Evolutionary conservation across 1,140 invertebrate species (phyloP), one percentile per base, ranked within the genome.

Genomic region (Eciton burchellii): DNA sequence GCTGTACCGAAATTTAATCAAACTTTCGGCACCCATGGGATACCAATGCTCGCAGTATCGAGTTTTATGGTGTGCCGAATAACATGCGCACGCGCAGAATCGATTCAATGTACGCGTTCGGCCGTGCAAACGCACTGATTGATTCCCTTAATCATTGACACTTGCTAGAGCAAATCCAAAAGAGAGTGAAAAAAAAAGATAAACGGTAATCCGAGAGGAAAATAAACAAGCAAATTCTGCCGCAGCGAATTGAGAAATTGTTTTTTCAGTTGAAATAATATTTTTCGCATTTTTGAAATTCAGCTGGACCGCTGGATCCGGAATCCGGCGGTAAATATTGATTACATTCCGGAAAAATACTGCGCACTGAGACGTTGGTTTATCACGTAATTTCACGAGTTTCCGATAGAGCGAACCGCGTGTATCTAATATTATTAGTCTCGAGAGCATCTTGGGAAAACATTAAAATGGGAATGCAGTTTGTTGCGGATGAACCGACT

Each of bases 1-100:
- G 66, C 74, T 47, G 1, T 24, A 57, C 35, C 52, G 74, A 79
- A 84, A 88, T 88, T 88, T 89, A 88, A 89, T 89, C 83, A 87
- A 88, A 88, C 57, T 85, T 89, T 57, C 14, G 66, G 43, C 45
- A n/a, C 56, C 66, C 70, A 11, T 24, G 79, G 79, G 79, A 71
- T 60, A 19, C 70, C 54, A 72, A 68, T 73, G 35, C 74, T n/a
- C n/a, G 54, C 68, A 60, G 70, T 81, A 71, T 81, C 79, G 79
- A 82, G 82, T 81, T 63, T 70, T 62, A 54, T 41, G 54, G 56
- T 52, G 77, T 41, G 59, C 54, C 14, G 62, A 47, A 54, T 52
- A 77, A 70, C 45, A 45, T 9, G 12, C 54, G 63, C 49, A 5
- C 49, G 43, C n/a, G 63, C 63, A 35, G 56, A 70, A 70, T 79